A percentile compares a stretch with the other conserved stretches of the same genome.
These are phyloP conservation scores for Patella vulgata DNA, from an alignment of 1,140 invertebrate species.

Conservation along the genomic window DNA sequence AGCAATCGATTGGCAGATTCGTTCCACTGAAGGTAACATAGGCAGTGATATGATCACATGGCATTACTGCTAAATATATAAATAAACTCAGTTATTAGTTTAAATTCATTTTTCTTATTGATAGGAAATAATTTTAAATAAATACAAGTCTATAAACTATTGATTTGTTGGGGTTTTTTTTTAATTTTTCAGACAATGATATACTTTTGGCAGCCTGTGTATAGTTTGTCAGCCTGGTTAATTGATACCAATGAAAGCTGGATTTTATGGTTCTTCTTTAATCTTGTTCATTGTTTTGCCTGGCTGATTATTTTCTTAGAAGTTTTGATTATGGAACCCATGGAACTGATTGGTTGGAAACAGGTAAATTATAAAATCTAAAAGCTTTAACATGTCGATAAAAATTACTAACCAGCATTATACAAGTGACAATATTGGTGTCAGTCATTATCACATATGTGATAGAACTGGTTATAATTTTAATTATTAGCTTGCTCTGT, in stretches of 20 bases:
- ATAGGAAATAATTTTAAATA: too few relatives aligned
- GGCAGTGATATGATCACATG: too few relatives aligned
- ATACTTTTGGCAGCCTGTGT: slow-evolving; percentile 30
- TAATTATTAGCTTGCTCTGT: too few relatives aligned
- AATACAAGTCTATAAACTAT: too few relatives aligned
- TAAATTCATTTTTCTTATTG: too few relatives aligned
- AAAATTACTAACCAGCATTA: background rate
- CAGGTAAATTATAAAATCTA: slow-evolving; percentile 31
- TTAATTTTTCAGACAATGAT: slow-evolving; percentile 35
- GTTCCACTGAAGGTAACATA: too few relatives aligned
- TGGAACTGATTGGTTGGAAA: slow-evolving; percentile 43
- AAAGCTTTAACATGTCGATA: background rate
- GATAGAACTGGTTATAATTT: too few relatives aligned
- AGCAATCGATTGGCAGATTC: too few relatives aligned
- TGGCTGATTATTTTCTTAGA: slow-evolving; percentile 43
- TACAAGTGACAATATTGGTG: background rate
- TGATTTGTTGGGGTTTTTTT: background rate
- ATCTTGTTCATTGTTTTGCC: slow-evolving; percentile 30
- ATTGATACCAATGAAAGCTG: slow-evolving; percentile 24
- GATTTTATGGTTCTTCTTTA: slow-evolving; percentile 36
- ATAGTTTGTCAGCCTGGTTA: slow-evolving; percentile 32
- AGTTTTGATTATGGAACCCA: slow-evolving; percentile 34
- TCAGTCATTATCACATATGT: too few relatives aligned
- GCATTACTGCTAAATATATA: too few relatives aligned
- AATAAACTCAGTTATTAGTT: background rate